A percentile compares a stretch with the other conserved stretches of the same genome.
Conservation (phyloP, 2,113 vertebrate species). For the Centropus bengalensis region DNA sequence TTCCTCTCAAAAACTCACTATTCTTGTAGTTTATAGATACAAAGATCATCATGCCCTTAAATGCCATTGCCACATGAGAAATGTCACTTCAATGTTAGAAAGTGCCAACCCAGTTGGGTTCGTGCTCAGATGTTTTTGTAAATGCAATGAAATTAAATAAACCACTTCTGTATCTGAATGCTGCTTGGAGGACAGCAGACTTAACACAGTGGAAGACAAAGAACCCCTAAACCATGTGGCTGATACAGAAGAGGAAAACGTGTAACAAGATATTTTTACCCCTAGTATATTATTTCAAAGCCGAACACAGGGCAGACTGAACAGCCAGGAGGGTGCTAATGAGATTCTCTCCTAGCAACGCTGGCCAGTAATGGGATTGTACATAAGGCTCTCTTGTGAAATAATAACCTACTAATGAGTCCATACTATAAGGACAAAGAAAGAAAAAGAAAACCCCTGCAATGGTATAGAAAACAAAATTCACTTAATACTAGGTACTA, state of each 20-base stretch:
- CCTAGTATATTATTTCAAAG: not conserved
- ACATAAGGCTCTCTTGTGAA: not conserved
- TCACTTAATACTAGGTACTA: not conserved
- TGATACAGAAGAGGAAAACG: not conserved
- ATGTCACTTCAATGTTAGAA: not conserved
- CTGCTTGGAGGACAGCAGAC: not conserved
- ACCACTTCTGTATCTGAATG: not conserved
- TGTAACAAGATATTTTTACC: not conserved
- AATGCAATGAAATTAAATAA: not conserved
- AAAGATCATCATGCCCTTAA: not conserved
- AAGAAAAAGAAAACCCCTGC: not conserved
- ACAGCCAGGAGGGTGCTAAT: not conserved
- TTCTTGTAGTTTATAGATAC: not conserved
- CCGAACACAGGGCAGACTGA: not conserved
- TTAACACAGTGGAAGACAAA: not conserved
- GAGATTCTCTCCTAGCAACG: not conserved
- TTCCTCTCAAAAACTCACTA: conserved; percentile 44
- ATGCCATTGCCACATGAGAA: conserved; percentile 11
- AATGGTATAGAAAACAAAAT: not conserved
- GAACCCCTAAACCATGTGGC: not conserved
- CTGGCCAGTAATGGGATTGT: conserved; percentile 4
- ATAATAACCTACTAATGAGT: not conserved
- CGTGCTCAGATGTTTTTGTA: not conserved
- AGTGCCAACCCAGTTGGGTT: not conserved
- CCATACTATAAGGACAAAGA: fast-evolving